Conservation (phyloP, 2,888 invertebrate species). For the Ornithoptera alexandrae region DNA sequence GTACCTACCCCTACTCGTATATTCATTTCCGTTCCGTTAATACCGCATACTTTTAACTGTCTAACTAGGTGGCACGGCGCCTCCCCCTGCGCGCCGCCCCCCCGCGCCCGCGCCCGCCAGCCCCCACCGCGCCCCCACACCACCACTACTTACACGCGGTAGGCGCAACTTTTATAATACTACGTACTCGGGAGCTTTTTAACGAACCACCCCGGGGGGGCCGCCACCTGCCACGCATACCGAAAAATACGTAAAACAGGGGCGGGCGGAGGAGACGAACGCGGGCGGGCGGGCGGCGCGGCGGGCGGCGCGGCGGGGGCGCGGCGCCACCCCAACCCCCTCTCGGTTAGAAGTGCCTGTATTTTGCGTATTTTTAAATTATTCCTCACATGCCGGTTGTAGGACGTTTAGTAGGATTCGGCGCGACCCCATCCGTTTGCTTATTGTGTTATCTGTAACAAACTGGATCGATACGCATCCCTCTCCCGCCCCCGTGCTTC, state of each 20-base stretch:
- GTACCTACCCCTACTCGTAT: conserved; percentile 67
- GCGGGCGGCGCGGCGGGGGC: conserved; percentile 9
- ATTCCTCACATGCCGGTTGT: conserved; percentile 71
- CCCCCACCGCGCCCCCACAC: conserved; percentile 48
- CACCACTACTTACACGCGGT: conserved; percentile 78
- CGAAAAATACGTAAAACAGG: conserved; percentile 77
- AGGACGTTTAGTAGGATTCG: conserved; percentile 66
- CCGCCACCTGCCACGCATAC: conserved; percentile 77
- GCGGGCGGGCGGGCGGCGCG: conserved; percentile 41
- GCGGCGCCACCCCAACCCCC: conserved; percentile 33
- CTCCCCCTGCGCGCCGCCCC: conserved; percentile 28
- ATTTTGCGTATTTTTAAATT: conserved; percentile 80
- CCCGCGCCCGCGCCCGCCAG: background rate
- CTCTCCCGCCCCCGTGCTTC: no score
- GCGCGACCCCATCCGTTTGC: conserved; percentile 35
- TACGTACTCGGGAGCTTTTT: conserved; percentile 79
- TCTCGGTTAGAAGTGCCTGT: conserved; percentile 76
- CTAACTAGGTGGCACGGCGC: conserved; percentile 74
- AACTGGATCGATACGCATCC: background rate
- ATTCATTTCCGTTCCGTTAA: conserved; percentile 80
- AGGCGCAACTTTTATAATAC: conserved; percentile 81
- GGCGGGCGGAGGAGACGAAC: conserved; percentile 45
- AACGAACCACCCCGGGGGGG: conserved; percentile 71
- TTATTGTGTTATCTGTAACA: conserved; percentile 29
- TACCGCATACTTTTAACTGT: conserved; percentile 81